phyloP scores from a whole-genome alignment of 2,888 invertebrate species.

The Chorisops tibialis region DNA sequence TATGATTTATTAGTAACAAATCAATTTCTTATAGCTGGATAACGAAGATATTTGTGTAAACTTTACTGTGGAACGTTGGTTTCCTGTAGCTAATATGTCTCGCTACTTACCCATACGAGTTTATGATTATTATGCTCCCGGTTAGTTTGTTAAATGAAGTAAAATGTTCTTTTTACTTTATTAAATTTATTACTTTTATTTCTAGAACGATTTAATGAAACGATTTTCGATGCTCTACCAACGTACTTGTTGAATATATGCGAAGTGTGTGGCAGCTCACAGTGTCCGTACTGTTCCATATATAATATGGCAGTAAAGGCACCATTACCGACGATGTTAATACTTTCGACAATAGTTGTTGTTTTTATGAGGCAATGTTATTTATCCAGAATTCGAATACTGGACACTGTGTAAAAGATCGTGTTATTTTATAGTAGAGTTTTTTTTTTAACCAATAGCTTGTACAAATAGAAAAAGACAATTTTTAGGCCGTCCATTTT shows the following conservation, averaged over 20 bases:
- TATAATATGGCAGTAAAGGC: slow-evolving; percentile 63
- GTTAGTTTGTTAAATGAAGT: slow-evolving; percentile 54
- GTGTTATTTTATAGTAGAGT: too few relatives aligned
- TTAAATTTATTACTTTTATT: slow-evolving; percentile 38
- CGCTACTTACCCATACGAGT: slow-evolving; percentile 83
- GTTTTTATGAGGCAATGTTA: slow-evolving; percentile 31
- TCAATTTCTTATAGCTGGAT: slow-evolving; percentile 62
- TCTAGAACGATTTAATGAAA: slow-evolving; percentile 87
- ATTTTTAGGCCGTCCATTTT: too few relatives aligned
- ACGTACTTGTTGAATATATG: slow-evolving; percentile 87
- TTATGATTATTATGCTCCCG: slow-evolving; percentile 95
- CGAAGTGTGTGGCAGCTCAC: slow-evolving; percentile 91
- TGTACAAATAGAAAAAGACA: too few relatives aligned
- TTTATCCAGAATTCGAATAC: slow-evolving; percentile 6
- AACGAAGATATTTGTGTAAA: slow-evolving; percentile 82
- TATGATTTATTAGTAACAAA: neutral
- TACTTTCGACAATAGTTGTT: slow-evolving; percentile 30
- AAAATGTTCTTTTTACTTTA: slow-evolving; percentile 19
- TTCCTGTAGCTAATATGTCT: slow-evolving; percentile 95
- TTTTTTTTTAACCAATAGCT: too few relatives aligned
- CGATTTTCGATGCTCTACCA: slow-evolving; percentile 82
- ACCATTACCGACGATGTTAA: slow-evolving; percentile 31
- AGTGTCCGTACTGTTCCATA: slow-evolving; percentile 88
- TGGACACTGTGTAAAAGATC: slow-evolving; percentile 3
- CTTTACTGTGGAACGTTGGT: slow-evolving; percentile 92